A percentile compares a stretch with the other conserved stretches of the same genome.
phyloP scores from a whole-genome alignment of 1,140 invertebrate species.

The Macrobrachium rosenbergii region DNA sequence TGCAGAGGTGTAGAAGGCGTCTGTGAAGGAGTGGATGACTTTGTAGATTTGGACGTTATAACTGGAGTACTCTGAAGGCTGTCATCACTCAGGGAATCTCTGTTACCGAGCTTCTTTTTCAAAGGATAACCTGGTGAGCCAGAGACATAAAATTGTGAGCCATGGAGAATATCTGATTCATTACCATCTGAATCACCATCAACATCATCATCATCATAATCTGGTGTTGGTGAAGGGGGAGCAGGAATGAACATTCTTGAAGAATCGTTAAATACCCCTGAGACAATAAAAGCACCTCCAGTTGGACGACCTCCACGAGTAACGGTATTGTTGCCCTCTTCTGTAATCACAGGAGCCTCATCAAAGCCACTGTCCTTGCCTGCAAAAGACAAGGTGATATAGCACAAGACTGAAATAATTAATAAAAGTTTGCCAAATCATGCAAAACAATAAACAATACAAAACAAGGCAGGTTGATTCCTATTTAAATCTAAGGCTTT shows the following conservation, averaged over 20 bases:
- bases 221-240: conserved; percentile 66
- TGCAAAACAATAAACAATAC: background rate
- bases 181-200: conserved; percentile 47
- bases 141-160: conserved; percentile 51
- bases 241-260: conserved; percentile 68
- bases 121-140: background rate
- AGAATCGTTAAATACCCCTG: conserved; percentile 64
- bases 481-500: too few relatives aligned
- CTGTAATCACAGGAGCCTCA: conserved; percentile 46
- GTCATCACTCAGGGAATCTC: conserved; percentile 54
- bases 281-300: conserved; percentile 60
- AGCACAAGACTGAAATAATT: background rate
- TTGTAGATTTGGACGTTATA: conserved; percentile 17
- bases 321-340: conserved; percentile 12
- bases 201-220: conserved; percentile 66
- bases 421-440: background rate
- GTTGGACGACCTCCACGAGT: conserved; percentile 31
- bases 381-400: conserved; percentile 25
- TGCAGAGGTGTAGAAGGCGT: conserved; percentile 61
- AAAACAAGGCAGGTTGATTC: too few relatives aligned
- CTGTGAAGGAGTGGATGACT: conserved; percentile 38
- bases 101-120: conserved; percentile 40
- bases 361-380: conserved; percentile 66
- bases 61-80: conserved; percentile 44
- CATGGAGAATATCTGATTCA: conserved; percentile 61